Base-by-base conservation (phyloP, 2,113 vertebrate species). In the Theristicus caerulescens region DNA sequence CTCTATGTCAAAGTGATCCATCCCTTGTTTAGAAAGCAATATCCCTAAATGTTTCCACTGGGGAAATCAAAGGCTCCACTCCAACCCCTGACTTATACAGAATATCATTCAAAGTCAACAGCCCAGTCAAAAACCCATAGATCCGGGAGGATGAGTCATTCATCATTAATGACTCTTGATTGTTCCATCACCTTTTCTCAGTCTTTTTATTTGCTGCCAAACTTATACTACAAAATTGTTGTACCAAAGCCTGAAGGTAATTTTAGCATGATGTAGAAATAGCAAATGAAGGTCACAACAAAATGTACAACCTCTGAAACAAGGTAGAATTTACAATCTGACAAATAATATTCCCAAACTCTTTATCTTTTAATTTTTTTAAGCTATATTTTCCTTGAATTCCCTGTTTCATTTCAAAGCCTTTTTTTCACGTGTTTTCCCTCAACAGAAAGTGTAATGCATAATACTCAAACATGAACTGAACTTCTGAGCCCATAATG, bases 141-240 rank as follows among this genome's bases (percentile, higher is more conserved):
- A 71, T 94, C 85, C 66, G 82, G 57, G 78, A 78, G 38, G 22
- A 82, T 36, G 17, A 78, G 51, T 89, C 90, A 94, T 95, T 95
- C 66, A 93, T 93, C 61, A 88, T 97, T 96, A 94, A 94, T 64
- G 78, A 67, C 31, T 89, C 59, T 64, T 91, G 88, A 94, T 92
- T 94, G 47, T 88, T 95, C 90, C 40, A 85, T 90, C 78, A 95
- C 20, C 61, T 82, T 94, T 91, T 64, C 73, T 91, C 42, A 51
- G 42, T 13, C 57, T 94, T 97, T 89, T 74, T 93, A 85, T 95
- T 85, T 90, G 47, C 31, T 88, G 57, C 38, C 52, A 85, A 59
- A 85, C 9, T 55, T 82, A 67, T 17, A 49, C n/a, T 49, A 84
- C 40, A 77, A 66, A 74, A 54, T 54, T 66, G 26, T 84, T 77